Evolutionary conservation across 2,888 invertebrate species (phyloP), one percentile per base, ranked within the genome.

Genomic region (Drosophila paranaensis): DNA sequence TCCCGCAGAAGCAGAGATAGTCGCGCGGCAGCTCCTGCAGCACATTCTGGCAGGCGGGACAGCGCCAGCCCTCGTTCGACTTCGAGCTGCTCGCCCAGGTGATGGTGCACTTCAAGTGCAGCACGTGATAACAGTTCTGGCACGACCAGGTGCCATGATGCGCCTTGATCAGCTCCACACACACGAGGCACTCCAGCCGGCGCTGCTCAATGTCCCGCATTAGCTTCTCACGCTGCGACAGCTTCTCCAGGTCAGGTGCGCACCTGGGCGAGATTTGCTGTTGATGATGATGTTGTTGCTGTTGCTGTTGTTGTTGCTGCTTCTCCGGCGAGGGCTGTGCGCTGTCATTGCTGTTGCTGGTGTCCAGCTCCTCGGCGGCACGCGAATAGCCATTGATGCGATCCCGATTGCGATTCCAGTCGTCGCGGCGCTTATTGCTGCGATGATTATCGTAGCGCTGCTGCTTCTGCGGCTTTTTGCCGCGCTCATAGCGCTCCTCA

Each of bases 1-100:
- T 96, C 30, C 97, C 97, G 92, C 99, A 99, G 93, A 98, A 98
- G 91, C 99, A 99, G 16, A 94, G 94, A 92, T 98, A 99, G 60
- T 96, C 95, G 0, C 94, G 94, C 0, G 98, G 98, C 60, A 97
- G 94, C 30, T 94, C 94, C 16, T 94, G 93, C 65, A 95, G 95
- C 3, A 96, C 95, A 92, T 97, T 97, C 93, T 98, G 98, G 91
- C 99, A 99, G 0, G 98, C 98, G 0, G 99, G 99, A 91, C 99
- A 99, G 25, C 98, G 95, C 99, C 99, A 99, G 66, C 97, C 96
- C 60, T 95, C 95, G 76, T 96, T 96, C 65, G 94, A 94, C 91
- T 95, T 95, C 27, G 97, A 97, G 71, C 97, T 96, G 77, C 95
- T 94, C 0, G 98, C 98, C 99, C 99, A 99, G 88, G 97, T 97